Evolutionary conservation across 2,888 invertebrate species (phyloP).

Genomic region (Habrosyne pyritoides): DNA sequence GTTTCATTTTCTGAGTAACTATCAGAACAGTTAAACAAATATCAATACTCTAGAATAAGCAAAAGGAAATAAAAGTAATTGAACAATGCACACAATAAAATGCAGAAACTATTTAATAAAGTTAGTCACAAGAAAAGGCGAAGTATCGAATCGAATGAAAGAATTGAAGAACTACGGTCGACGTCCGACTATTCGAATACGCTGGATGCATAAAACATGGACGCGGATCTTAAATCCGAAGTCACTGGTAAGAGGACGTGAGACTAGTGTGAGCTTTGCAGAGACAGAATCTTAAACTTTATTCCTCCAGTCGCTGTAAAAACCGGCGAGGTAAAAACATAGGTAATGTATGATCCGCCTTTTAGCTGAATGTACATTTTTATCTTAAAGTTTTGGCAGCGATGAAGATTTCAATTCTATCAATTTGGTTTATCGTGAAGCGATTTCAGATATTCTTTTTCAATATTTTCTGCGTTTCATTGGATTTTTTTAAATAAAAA

Average conservation of each 20-base stretch:
- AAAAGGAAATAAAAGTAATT: not conserved
- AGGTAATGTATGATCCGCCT: not conserved
- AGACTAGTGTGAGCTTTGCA: constrained; percentile 21
- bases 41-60: not conserved
- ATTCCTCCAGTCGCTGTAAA: not conserved
- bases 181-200: constrained; percentile 21
- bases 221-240: constrained; percentile 27
- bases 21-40: not conserved
- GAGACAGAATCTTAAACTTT: constrained; percentile 3
- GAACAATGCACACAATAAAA: constrained; percentile 10
- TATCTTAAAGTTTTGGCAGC: not conserved
- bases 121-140: constrained; percentile 12
- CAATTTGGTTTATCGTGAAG: too few species aligned
- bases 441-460: too few species aligned
- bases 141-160: constrained; percentile 10
- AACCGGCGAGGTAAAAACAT: not conserved
- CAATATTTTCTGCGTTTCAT: too few species aligned
- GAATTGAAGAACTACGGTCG: constrained; percentile 13
- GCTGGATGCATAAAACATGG: constrained; percentile 46
- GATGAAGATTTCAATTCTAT: not conserved
- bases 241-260: constrained; percentile 20
- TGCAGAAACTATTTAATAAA: constrained; percentile 16
- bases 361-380: not conserved
- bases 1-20: too few species aligned
- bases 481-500: too few species aligned